Conservation (phyloP, 2,888 invertebrate species). For the Lamellibrachia columna region DNA sequence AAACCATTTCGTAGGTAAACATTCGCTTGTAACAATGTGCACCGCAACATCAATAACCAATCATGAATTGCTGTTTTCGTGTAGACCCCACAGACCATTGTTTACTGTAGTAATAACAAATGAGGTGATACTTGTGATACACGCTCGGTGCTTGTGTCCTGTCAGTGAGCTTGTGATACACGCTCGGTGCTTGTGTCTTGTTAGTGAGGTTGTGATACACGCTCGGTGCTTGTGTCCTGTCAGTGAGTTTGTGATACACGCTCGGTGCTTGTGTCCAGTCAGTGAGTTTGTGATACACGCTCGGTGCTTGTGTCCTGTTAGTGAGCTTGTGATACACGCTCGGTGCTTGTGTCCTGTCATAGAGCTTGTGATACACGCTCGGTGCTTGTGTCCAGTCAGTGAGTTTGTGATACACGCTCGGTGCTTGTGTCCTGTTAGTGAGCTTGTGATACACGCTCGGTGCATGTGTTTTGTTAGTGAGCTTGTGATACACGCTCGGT, state of each 20-base stretch:
- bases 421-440: neutral
- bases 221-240: neutral
- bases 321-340: neutral
- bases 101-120: neutral
- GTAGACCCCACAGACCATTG: neutral
- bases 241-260: no score
- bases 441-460: neutral
- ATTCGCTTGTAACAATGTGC: neutral
- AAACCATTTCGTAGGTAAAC: neutral
- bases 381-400: neutral
- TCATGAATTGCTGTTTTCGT: neutral
- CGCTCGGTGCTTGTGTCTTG: neutral
- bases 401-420: neutral
- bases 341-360: neutral
- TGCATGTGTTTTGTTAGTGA: neutral
- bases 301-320: neutral
- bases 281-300: no score
- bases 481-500: neutral
- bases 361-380: neutral
- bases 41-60: neutral
- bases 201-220: neutral
- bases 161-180: neutral
- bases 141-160: neutral
- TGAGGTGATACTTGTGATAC: neutral
- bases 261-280: no score